phyloP scores from a whole-genome alignment of 2,888 invertebrate genomes.

The Drosophila bunnanda region DNA sequence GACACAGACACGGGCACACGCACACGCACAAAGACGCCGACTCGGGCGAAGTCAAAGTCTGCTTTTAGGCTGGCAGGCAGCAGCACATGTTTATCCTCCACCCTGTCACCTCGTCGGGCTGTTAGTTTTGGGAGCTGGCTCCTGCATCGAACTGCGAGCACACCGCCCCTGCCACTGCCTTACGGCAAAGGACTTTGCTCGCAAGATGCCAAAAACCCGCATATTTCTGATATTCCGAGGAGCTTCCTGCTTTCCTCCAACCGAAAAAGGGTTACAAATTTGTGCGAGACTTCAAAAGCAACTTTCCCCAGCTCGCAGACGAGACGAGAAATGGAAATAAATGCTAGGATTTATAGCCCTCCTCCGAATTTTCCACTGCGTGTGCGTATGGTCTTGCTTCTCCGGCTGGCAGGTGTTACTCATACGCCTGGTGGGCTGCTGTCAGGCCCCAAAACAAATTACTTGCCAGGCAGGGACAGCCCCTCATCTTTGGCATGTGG shows the following conservation, averaged over 20 bases:
- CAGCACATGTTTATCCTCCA: conserved; percentile 32
- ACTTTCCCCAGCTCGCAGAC: conserved; percentile 46
- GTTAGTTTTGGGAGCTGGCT: conserved; percentile 38
- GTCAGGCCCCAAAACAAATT: conserved; percentile 68
- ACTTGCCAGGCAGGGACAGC: conserved; percentile 51
- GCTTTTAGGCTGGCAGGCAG: conserved; percentile 76
- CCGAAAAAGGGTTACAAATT: conserved; percentile 65
- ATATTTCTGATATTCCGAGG: conserved; percentile 64
- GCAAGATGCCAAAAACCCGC: conserved; percentile 73
- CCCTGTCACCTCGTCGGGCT: conserved; percentile 23
- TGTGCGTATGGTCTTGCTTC: neutral
- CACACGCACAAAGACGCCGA: conserved; percentile 9
- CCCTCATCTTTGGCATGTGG: conserved; percentile 26
- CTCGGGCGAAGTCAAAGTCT: conserved; percentile 46
- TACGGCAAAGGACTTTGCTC: conserved; percentile 47
- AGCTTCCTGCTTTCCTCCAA: conserved; percentile 31
- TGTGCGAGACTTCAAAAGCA: conserved; percentile 73
- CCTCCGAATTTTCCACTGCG: conserved; percentile 11
- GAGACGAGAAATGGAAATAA: conserved; percentile 66
- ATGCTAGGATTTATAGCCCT: conserved; percentile 75
- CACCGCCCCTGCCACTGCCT: conserved; percentile 9
- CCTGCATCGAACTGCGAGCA: conserved; percentile 61
- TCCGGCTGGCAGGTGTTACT: conserved; percentile 66
- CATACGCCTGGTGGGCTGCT: conserved; percentile 63
- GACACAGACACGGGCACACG: conserved; percentile 32